Evolutionary conservation across 2,888 invertebrate genomes (phyloP), one percentile per base, ranked within the genome.

Genomic region (Leuctra nigra): DNA sequence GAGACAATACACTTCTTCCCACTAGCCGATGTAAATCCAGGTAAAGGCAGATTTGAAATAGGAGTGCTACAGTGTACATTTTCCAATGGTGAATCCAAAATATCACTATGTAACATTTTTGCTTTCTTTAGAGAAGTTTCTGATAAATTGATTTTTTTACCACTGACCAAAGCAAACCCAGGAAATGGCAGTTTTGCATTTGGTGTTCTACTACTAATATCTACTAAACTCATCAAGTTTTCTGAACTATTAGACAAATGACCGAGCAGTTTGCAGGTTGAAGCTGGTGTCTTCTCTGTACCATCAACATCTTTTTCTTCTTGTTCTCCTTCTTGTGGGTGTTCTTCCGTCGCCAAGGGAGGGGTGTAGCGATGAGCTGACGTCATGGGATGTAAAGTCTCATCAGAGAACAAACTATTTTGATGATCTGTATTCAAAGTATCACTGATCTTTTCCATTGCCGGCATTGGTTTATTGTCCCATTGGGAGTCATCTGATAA

Each of bases 1-100:
- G 73, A 72, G 58, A 75, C 66, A 14, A 61, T 55, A 22, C 75
- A 69, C 7, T 63, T 58, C 63, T 71, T 73, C 44, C 75, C 73
- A 61, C 66, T 68, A 20, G 69, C 72, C 6, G 70, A 69, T 61
- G 67, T 65, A 60, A 72, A 72, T 38, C 68, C 68, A 33, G 71
- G 61, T 75, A 6, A 1, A 29, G 18, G 16, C 16, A 22, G 7
- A 13, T 46, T 46, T n/a, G 54, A n/a, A 47, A 55, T 50, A 1
- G 55, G 52, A 35, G 29, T 24, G 23, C 55, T 22, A 46, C 11
- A 16, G 33, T 18, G 22, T 11, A 20, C 24, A 4, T 50, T 29
- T 11, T 13, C 18, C 11, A 18, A 16, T 18, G 29, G 74, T 20
- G 52, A 25, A 57, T 75, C 76, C 61, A 68, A 61, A 36, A 66